Base-by-base conservation (phyloP, 2,888 invertebrate genomes). In the Schrankia costaestrigalis region DNA sequence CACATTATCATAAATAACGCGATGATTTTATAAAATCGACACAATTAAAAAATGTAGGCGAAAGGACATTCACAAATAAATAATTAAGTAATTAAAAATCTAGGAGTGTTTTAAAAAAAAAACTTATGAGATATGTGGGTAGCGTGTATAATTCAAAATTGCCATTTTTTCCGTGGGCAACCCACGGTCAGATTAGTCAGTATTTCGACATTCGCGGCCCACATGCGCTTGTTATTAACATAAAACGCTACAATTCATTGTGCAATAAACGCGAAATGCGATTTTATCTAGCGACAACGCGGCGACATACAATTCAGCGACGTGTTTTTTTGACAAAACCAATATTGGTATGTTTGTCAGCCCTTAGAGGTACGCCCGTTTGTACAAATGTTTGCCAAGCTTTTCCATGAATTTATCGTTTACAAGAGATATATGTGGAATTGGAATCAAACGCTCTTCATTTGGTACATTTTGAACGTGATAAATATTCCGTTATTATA, bases 91-190 rank as follows among this genome's bases (percentile, higher is more conserved):
- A 86, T 86, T 84, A 84, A 78, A 75, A 41, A 74, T 59, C 68
- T 77, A 69, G 71, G 71, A 74, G 70, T 68, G 73, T 74, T 52
- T 76, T n/a, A n/a, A 78, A 75, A 71, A 73, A 73, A 72, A 67
- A 71, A 77, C 75, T 69, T 69, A 73, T 75, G 66, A 31, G 33
- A 31, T 29, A 65, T 78, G 86, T 87, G 83, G 86, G 86, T 64
- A 80, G 86, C 71, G 72, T 78, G 78, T 72, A 84, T 85, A 84
- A 85, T 85, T 84, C 81, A 73, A 87, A 87, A 86, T 87, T 83
- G 85, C 80, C 82, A 84, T 84, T 85, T 86, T 80, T 80, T 79
- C 68, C 63, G 62, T 58, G 62, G 74, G 65, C 83, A 71, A 64
- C 86, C 86, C 85, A 87, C 86, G 76, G 67, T 53, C 64, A 61